Evolutionary conservation across 2,888 invertebrate genomes (phyloP).

Genomic region (Noctua pronuba): DNA sequence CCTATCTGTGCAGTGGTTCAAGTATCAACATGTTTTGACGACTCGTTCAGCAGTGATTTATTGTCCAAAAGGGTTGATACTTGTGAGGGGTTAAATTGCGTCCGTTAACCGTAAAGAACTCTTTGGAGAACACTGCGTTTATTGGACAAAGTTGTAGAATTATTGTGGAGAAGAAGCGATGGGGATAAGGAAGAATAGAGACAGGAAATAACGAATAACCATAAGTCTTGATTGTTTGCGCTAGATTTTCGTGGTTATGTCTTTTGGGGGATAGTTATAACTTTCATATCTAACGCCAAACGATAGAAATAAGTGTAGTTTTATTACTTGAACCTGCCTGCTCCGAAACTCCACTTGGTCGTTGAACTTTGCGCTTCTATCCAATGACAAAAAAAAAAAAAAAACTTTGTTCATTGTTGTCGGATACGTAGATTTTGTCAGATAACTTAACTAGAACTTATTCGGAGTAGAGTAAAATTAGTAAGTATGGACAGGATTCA

Average conservation of each 20-base stretch:
- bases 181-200: background rate
- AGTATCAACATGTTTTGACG: constrained; percentile 58
- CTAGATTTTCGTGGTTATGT: constrained; percentile 3
- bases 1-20: background rate
- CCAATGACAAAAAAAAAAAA: no score
- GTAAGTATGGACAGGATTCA: background rate
- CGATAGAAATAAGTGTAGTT: background rate
- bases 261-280: background rate
- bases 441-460: background rate
- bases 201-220: constrained; percentile 24
- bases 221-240: constrained; percentile 17
- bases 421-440: background rate
- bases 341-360: background rate
- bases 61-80: constrained; percentile 42
- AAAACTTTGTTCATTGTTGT: background rate
- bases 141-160: constrained; percentile 32
- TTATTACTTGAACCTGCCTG: background rate
- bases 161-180: constrained; percentile 13
- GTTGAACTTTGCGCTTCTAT: background rate
- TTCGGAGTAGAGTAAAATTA: background rate
- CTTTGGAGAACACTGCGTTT: constrained; percentile 28
- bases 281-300: background rate
- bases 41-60: constrained; percentile 48
- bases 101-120: constrained; percentile 27
- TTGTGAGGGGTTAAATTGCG: constrained; percentile 26